Base-by-base conservation (phyloP, 2,888 invertebrate species). In the Himalopsyche anomala region DNA sequence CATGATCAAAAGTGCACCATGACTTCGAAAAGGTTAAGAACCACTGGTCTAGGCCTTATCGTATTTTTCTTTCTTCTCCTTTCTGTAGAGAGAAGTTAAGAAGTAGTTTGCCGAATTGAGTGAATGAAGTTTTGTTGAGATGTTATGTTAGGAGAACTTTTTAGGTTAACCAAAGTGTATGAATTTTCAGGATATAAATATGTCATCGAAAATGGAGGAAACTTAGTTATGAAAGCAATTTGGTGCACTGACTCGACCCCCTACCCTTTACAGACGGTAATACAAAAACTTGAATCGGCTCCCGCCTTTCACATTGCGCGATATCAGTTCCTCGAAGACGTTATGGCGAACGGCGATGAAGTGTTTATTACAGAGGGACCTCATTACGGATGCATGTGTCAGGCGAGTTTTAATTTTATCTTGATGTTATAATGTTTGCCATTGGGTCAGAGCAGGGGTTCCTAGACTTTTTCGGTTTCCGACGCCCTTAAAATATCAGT, bases 371-470 rank as follows among this genome's bases (percentile, higher is more conserved):
- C 97, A 91, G 93, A 98, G 0, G 95, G 95, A 89, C 96, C 96
- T 8, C 95, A 96, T 91, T 98, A 98, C 90, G 98, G 98, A 0
- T 94, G 95, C 81, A 93, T 95, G 90, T 98, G 96, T 81, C 94
- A 95, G 90, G 97, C 98, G 0, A 90, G 93, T 90, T 0, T 5
- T 42, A 42, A 6, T 42, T 42, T 42, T 42, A 42, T 42, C 42
- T 42, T 42, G 2, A 42, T 6, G 8, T 8, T 42, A 42, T 42
- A 2, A 28, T 28, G 28, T 28, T 28, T 28, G 28, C 28, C 28
- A 28, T 28, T 2, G 28, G 28, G 28, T 28, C 28, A 28, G 28
- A 28, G 28, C 28, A 28, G 28, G 28, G 28, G 28, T 28, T 28
- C 28, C 28, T 2, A 28, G 28, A 28, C 28, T 28, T 28, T 28